Conservation (phyloP, 2,797 vertebrate species). For the Capromys pilorides region DNA sequence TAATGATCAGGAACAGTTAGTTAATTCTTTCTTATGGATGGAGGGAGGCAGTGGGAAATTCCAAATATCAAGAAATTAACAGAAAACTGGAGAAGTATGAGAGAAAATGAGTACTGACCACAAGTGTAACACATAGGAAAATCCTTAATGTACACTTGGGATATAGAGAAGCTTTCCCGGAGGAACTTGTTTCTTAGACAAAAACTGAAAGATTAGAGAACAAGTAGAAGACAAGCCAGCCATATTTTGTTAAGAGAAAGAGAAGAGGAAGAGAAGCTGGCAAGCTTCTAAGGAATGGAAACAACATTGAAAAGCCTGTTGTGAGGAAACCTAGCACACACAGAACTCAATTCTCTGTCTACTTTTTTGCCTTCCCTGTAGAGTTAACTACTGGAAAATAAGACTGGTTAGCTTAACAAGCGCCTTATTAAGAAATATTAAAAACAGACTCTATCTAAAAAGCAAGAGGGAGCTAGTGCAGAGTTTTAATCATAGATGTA, state of each 20-base stretch:
- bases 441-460: constrained; percentile 24
- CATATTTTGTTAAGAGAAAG: neutral
- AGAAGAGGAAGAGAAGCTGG: neutral
- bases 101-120: neutral
- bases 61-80: neutral
- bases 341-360: neutral
- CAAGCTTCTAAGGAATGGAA: neutral
- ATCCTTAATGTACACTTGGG: neutral
- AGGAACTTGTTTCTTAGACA: neutral
- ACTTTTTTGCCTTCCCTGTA: neutral
- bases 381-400: neutral
- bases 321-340: neutral
- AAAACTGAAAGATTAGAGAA: neutral
- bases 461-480: neutral
- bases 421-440: neutral
- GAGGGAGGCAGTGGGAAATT: neutral
- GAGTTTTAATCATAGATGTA: neutral
- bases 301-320: neutral
- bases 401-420: neutral
- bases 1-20: neutral
- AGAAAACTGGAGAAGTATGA: neutral
- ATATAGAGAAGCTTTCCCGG: neutral
- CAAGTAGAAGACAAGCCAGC: neutral
- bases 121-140: neutral
- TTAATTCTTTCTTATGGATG: neutral